A percentile compares a stretch with the other conserved stretches of the same genome.
These are phyloP conservation scores for Rhopalosiphum padi DNA, from an alignment of 1,140 invertebrate species.

Conservation along the genomic window DNA sequence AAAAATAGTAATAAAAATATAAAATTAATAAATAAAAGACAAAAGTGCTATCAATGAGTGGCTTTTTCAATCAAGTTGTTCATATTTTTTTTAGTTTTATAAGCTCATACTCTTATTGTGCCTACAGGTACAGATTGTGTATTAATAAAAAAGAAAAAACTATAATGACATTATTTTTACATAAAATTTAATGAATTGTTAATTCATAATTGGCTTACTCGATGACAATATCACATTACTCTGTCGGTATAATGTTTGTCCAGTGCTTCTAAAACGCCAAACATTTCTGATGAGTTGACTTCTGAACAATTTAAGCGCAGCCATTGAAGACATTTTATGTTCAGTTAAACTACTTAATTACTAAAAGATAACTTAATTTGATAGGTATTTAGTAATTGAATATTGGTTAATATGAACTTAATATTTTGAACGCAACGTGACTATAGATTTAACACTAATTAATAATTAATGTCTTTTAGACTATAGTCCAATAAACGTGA, in stretches of 20 bases:
- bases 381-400: background rate
- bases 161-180: background rate
- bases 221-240: background rate
- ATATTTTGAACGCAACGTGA: background rate
- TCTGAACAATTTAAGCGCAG: background rate
- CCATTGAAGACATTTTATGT: slow-evolving; percentile 29
- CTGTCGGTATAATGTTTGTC: background rate
- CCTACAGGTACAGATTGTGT: no score
- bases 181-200: background rate
- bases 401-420: background rate
- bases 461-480: background rate
- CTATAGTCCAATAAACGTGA: background rate
- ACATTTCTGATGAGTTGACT: slow-evolving; percentile 24
- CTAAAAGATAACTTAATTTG: background rate
- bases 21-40: no score
- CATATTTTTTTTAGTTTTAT: background rate
- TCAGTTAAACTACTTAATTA: background rate
- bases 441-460: background rate
- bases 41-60: no score
- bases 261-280: background rate
- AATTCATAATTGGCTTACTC: slow-evolving; percentile 18
- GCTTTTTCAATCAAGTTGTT: no score
- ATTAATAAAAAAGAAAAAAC: no score
- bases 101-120: background rate
- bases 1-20: no score